Evolutionary conservation across 2,888 invertebrate species (phyloP).

Genomic region (Sipunculus nudus): DNA sequence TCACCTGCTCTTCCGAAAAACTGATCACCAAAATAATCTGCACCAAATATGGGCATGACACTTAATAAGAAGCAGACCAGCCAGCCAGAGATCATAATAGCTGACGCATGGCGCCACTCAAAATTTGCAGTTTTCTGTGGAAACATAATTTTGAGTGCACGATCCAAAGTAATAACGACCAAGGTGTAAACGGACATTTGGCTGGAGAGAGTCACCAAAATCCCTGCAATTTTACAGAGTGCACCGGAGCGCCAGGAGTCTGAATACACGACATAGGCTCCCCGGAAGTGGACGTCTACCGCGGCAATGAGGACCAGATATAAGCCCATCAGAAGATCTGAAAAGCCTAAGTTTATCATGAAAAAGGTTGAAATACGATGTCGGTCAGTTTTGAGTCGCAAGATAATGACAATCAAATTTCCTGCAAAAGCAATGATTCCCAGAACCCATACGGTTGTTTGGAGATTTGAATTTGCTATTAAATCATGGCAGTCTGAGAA

Average conservation of each 20-base stretch:
- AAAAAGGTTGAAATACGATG: conserved; percentile 49
- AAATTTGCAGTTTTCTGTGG: conserved; percentile 60
- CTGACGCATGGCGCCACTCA: conserved; percentile 50
- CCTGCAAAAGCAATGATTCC: conserved; percentile 72
- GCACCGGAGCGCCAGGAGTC: conserved; percentile 55
- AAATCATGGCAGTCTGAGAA: conserved; percentile 46
- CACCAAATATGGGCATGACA: conserved; percentile 49
- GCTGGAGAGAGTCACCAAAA: conserved; percentile 63
- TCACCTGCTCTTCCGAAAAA: conserved; percentile 40
- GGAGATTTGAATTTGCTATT: conserved; percentile 37
- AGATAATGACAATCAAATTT: conserved; percentile 68
- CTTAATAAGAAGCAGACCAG: conserved; percentile 49
- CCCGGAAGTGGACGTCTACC: conserved; percentile 18
- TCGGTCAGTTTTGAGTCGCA: conserved; percentile 68
- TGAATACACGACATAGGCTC: conserved; percentile 64
- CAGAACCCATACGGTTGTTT: conserved; percentile 73
- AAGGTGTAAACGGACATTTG: conserved; percentile 67
- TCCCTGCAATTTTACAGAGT: conserved; percentile 60
- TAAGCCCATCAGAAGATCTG: conserved; percentile 74
- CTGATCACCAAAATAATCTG: conserved; percentile 63
- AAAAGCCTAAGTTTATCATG: conserved; percentile 72
- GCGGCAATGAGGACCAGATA: conserved; percentile 71
- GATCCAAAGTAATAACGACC: conserved; percentile 66
- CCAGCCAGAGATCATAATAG: conserved; percentile 55
- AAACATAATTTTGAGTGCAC: conserved; percentile 64